Conservation (phyloP, 53 echinoderm and acorn worm genomes). For the Pentamera pediparva region DNA sequence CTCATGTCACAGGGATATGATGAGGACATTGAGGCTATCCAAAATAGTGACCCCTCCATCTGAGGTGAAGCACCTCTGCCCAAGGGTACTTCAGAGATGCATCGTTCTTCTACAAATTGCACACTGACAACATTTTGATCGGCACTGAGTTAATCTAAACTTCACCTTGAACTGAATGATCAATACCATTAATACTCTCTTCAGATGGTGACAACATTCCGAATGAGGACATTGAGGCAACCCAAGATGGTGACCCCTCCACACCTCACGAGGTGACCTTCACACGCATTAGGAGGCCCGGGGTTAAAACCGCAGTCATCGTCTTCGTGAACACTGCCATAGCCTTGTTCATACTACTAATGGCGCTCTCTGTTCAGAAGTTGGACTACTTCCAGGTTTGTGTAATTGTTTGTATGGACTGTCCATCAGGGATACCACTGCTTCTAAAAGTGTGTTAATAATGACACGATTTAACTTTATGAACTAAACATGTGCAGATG, state of each 20-base stretch:
- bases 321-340: background rate
- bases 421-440: too few species aligned
- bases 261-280: background rate
- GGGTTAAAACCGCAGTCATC: background rate
- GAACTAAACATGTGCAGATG: too few species aligned
- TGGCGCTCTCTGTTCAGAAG: conserved; percentile 9
- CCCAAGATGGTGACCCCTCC: background rate
- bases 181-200: background rate
- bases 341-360: background rate
- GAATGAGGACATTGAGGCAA: conserved; percentile 15
- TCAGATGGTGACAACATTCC: background rate
- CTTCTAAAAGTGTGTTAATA: too few species aligned
- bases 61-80: background rate
- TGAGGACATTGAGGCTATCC: background rate
- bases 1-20: too few species aligned
- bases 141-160: background rate
- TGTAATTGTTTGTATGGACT: too few species aligned
- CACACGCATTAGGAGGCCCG: background rate
- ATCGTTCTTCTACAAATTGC: too few species aligned
- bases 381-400: conserved; percentile 9
- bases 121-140: too few species aligned
- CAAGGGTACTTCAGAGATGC: background rate
- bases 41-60: background rate
- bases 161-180: too few species aligned
- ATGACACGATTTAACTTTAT: too few species aligned